Evolutionary conservation across 2,888 invertebrate genomes (phyloP).

Genomic region (Timema podura): DNA sequence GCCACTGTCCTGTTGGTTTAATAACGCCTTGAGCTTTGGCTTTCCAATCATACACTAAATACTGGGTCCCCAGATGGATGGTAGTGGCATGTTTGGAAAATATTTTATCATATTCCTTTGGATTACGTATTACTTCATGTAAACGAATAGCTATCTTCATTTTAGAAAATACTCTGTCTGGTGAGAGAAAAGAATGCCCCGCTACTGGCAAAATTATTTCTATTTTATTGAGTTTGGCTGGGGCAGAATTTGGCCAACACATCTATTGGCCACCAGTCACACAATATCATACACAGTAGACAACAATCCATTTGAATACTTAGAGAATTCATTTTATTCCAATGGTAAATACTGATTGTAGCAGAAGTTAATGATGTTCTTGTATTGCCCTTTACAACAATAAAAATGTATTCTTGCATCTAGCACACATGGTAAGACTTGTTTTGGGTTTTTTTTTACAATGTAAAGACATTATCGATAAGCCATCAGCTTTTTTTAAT

Average conservation of each 20-base stretch:
- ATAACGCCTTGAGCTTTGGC: neutral
- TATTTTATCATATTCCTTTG: slow-evolving; percentile 4
- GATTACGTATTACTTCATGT: neutral
- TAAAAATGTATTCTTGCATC: neutral
- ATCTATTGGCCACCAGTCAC: neutral
- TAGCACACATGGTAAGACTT: neutral
- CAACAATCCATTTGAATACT: neutral
- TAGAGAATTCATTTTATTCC: neutral
- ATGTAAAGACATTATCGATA: slow-evolving; percentile 1
- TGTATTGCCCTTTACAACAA: slow-evolving; percentile 8
- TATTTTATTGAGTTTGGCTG: neutral
- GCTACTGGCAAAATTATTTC: neutral
- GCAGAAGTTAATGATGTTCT: neutral
- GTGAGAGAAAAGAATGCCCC: slow-evolving; percentile 1
- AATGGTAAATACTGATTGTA: slow-evolving; percentile 3
- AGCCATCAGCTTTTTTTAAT: neutral
- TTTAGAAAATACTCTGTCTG: slow-evolving; percentile 2
- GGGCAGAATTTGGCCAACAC: neutral
- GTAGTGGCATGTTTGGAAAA: slow-evolving; percentile 1
- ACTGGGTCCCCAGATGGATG: slow-evolving; percentile 9
- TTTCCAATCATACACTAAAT: slow-evolving; percentile 10
- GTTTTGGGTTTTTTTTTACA: neutral
- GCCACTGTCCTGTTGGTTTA: neutral
- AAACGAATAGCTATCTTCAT: neutral
- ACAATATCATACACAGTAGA: neutral